These are phyloP conservation scores for Mus spretus DNA, from an alignment of 2,797 vertebrate species.

Conservation along the genomic window DNA sequence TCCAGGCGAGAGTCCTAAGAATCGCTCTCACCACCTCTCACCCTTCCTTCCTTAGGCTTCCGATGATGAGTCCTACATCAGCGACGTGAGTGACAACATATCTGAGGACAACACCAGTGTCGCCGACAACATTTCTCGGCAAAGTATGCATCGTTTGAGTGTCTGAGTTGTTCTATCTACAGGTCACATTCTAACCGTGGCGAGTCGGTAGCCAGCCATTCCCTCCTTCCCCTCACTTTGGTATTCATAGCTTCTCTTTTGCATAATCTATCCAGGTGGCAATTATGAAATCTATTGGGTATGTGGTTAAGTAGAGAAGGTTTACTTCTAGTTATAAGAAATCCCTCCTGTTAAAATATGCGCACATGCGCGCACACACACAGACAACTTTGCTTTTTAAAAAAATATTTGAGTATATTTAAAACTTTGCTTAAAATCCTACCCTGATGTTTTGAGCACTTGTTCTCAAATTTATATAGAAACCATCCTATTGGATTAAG, in stretches of 20 bases:
- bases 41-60: conserved; percentile 92
- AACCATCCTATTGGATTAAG: conserved; percentile 8
- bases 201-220: neutral
- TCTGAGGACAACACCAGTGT: conserved; percentile 99
- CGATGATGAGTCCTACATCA: conserved; percentile 99
- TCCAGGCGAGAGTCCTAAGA: neutral
- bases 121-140: conserved; percentile 97
- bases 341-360: neutral
- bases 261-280: neutral
- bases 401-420: conserved; percentile 43
- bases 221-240: neutral
- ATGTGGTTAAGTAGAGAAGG: conserved; percentile 19
- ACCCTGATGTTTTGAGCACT: neutral
- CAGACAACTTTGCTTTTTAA: conserved; percentile 28
- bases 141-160: conserved; percentile 91
- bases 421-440: neutral
- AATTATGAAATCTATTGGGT: neutral
- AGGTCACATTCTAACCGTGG: neutral
- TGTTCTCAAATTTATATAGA: conserved; percentile 10
- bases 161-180: neutral
- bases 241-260: conserved; percentile 1
- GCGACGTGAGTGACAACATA: conserved; percentile 99
- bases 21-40: conserved; percentile 1
- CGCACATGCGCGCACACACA: too few relatives aligned
- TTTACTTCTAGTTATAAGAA: conserved; percentile 22